These are phyloP conservation scores for Diachrysia chrysitis DNA, from an alignment of 2,888 invertebrate genomes.

Conservation along the genomic window DNA sequence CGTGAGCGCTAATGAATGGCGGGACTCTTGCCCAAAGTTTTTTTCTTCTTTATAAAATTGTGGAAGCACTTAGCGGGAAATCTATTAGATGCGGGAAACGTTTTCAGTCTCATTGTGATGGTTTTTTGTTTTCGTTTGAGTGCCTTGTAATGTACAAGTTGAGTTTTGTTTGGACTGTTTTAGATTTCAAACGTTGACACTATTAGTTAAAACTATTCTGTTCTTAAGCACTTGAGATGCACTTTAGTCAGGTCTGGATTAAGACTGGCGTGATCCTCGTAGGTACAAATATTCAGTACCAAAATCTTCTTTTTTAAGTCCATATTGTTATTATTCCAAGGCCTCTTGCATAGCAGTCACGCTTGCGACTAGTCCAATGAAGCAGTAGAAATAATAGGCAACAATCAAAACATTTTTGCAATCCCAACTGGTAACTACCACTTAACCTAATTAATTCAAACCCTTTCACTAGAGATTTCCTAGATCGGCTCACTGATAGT, in stretches of 20 bases:
- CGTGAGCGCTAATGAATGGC: conserved; percentile 87
- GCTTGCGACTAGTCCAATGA: too few relatives aligned
- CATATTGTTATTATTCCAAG: too few relatives aligned
- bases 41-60: conserved; percentile 84
- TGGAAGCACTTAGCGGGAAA: conserved; percentile 85
- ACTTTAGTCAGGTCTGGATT: too few relatives aligned
- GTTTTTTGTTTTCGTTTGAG: conserved; percentile 23
- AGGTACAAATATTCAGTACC: too few relatives aligned
- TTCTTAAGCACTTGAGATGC: too few relatives aligned
- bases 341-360: too few relatives aligned
- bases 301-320: too few relatives aligned
- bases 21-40: conserved; percentile 79
- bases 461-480: conserved; percentile 10
- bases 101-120: conserved; percentile 52
- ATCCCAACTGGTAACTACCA: conserved; percentile 8
- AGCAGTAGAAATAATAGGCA: conserved; percentile 10
- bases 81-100: conserved; percentile 78
- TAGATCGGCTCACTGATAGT: conserved; percentile 12
- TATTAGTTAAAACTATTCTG: neutral
- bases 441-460: conserved; percentile 11
- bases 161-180: neutral
- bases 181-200: neutral
- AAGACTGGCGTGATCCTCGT: too few relatives aligned
- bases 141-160: conserved; percentile 5
- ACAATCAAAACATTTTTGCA: conserved; percentile 11